Conservation (phyloP, 2,888 invertebrate genomes). For the Crioceris asparagi region DNA sequence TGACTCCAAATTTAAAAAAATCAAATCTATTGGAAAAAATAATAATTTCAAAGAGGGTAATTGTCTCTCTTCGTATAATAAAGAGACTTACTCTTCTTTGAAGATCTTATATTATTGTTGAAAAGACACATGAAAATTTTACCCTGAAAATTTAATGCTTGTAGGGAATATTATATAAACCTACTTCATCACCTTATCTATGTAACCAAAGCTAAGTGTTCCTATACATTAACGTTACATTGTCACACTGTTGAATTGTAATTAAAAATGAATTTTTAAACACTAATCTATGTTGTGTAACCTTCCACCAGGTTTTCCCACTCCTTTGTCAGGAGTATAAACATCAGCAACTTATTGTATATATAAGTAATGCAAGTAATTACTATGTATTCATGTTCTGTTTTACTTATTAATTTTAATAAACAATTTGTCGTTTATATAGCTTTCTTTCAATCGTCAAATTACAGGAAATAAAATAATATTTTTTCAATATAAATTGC, state of each 20-base stretch:
- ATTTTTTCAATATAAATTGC: too few species aligned
- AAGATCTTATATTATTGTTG: too few species aligned
- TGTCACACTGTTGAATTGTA: constrained; percentile 31
- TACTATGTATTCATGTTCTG: constrained; percentile 41
- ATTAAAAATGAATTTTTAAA: constrained; percentile 18
- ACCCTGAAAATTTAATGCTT: too few species aligned
- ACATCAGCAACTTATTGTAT: constrained; percentile 34
- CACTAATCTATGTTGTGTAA: constrained; percentile 29
- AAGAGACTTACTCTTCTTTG: too few species aligned
- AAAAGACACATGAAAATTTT: too few species aligned
- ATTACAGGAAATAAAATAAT: too few species aligned
- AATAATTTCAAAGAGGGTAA: too few species aligned
- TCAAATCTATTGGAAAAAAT: too few species aligned
- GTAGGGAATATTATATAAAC: too few species aligned
- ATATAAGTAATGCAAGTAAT: constrained; percentile 35
- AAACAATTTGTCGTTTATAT: constrained; percentile 39
- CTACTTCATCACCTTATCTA: too few species aligned
- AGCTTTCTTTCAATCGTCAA: background rate
- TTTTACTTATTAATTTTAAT: constrained; percentile 43
- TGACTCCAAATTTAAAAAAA: too few species aligned
- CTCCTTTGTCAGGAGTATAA: constrained; percentile 34
- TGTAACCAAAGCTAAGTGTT: constrained; percentile 27
- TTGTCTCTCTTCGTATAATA: too few species aligned
- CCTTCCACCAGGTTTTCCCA: constrained; percentile 24
- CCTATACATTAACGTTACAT: constrained; percentile 35